phyloP scores from a whole-genome alignment of 2,888 invertebrate species.

The Nyleta sp. region DNA sequence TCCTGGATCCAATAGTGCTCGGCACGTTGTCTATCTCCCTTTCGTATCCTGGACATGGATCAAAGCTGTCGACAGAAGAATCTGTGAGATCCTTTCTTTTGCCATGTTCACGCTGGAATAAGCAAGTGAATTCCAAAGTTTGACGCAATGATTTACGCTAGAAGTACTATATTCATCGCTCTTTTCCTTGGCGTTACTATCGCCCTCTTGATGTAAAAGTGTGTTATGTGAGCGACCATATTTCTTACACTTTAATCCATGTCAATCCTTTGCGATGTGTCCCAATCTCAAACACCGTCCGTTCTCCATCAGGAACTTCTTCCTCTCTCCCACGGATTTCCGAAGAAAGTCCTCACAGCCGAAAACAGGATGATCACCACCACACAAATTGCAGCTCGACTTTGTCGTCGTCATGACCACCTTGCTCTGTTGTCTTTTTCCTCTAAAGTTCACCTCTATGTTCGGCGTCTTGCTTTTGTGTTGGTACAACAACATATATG shows the following conservation, averaged over 20 bases:
- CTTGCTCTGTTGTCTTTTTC: not conserved
- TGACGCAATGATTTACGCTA: not conserved
- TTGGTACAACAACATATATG: not conserved
- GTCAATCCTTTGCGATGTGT: not conserved
- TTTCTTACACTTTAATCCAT: not conserved
- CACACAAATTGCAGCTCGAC: not conserved
- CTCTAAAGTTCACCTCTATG: not conserved
- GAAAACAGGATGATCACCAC: slow-evolving; percentile 4
- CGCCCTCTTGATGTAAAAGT: not conserved
- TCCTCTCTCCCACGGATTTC: not conserved
- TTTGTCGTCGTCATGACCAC: slow-evolving; percentile 1
- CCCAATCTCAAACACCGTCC: not conserved
- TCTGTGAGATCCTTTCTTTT: not conserved
- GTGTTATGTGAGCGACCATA: not conserved
- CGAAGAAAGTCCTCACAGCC: not conserved
- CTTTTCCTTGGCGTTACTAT: not conserved
- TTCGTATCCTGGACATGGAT: not conserved
- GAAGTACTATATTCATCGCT: no score
- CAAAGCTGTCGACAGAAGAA: not conserved
- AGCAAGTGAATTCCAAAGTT: not conserved
- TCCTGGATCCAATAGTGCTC: slow-evolving; percentile 15
- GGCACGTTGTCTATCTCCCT: slow-evolving; percentile 4
- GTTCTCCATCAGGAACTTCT: not conserved
- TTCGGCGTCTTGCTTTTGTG: not conserved
- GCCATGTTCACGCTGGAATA: not conserved